Conservation (phyloP, 2,888 invertebrate species). For the Tenthredo mesomela region DNA sequence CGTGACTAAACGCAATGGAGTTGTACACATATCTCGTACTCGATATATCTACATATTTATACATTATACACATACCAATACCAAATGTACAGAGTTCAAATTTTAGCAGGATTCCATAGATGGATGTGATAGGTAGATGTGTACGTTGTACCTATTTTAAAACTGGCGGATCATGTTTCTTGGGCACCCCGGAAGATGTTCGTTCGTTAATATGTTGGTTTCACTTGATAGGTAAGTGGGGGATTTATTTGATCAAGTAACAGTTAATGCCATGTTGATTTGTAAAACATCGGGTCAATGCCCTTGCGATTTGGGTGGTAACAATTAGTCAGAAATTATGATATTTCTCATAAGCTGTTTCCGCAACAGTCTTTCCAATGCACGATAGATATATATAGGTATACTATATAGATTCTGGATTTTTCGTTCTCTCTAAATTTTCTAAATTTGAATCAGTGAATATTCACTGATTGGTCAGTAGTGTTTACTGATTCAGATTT, state of each 20-base stretch:
- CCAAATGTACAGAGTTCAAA: background rate
- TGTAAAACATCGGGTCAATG: background rate
- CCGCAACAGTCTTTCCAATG: background rate
- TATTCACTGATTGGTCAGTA: too few relatives aligned
- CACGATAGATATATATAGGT: background rate
- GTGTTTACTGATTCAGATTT: too few relatives aligned
- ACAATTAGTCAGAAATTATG: background rate
- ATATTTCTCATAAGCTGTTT: background rate
- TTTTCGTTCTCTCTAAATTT: too few relatives aligned
- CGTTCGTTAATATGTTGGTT: background rate
- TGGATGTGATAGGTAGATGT: constrained; percentile 7
- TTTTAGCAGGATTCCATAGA: constrained; percentile 19
- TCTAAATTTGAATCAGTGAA: too few relatives aligned
- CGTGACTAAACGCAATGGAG: constrained; percentile 38
- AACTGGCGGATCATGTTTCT: constrained; percentile 16
- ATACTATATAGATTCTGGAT: background rate
- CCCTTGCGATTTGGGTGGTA: background rate
- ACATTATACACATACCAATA: background rate
- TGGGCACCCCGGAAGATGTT: background rate
- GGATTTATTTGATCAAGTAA: background rate
- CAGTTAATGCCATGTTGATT: background rate
- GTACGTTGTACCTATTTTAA: background rate
- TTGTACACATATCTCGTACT: background rate
- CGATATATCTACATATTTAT: background rate
- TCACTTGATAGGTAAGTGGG: background rate